Conservation (phyloP, 2,113 vertebrate species). For the Brachirus orientalis region DNA sequence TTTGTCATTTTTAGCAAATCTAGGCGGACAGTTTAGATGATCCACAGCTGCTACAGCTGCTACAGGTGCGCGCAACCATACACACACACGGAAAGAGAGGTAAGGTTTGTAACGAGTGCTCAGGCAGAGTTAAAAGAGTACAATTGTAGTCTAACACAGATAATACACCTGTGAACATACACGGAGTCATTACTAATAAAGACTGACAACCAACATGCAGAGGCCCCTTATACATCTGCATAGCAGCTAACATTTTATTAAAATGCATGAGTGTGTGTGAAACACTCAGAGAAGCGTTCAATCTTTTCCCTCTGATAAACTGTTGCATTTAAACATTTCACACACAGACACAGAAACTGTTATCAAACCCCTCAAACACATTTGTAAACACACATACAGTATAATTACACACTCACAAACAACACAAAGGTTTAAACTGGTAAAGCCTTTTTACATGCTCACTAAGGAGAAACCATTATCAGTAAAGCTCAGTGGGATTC, state of each 20-base stretch:
- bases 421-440: conserved; percentile 21
- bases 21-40: no score
- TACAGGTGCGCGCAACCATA: conserved; percentile 36
- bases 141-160: conserved; percentile 32
- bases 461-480: no score
- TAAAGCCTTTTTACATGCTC: no score
- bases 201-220: conserved; percentile 30
- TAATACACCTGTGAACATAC: conserved; percentile 27
- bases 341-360: conserved; percentile 39
- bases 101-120: conserved; percentile 19
- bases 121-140: conserved; percentile 42
- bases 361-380: conserved; percentile 2
- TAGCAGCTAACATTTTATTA: conserved; percentile 57
- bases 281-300: conserved; percentile 10
- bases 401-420: conserved; percentile 21
- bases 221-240: conserved; percentile 20
- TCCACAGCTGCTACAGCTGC: no score
- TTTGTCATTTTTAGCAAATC: no score
- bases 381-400: neutral
- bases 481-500: no score
- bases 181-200: conserved; percentile 61
- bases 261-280: conserved; percentile 22
- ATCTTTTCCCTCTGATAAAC: conserved; percentile 61
- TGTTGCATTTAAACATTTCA: conserved; percentile 65
- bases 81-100: conserved; percentile 3